Base-by-base conservation (phyloP, 2,113 vertebrate species). In the Cygnus buccinator region DNA sequence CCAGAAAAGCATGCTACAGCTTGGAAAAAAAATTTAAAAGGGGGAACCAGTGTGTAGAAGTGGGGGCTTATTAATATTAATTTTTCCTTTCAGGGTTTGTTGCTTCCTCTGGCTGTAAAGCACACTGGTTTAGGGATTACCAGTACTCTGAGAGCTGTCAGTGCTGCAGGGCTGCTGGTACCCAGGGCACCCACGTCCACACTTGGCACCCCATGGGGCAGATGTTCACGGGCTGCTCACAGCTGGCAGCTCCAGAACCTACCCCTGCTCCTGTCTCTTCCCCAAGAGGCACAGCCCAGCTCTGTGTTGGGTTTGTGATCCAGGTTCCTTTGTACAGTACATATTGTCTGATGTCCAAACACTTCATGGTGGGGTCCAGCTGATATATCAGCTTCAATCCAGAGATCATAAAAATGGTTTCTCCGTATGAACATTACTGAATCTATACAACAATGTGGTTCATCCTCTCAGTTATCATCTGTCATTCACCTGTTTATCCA, bases 101-200 rank as follows among this genome's bases (percentile, higher is more conserved):
- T 83, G 3, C 61, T 88, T 88, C 37, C 35, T n/a, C 28, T 85
- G 66, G 23, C 7, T 72, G 37, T 29, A 16, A 33, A 29, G 43
- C 37, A 41, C 18, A 9, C 23, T 50, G n/a, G 13, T 23, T 67
- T 66, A n/a, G 11, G 31, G 13, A 41, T 22, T 37, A 35, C 33
- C 15, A 33, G 8, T 65, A 5, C 1, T 43, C 5, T 58, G 65
- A 46, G 26, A 74, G 5, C 55, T 43, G 50, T 15, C 59, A 28
- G 43, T 68, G 37, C 46, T 79, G n/a, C 46, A 46, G 25, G 21
- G 44, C 19, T 91, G 33, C 35, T 61, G 22, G 22, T 15, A 41
- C 2, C 57, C 11, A 0, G 0, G 15, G 28, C 52, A 73, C 57
- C 8, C 35, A n/a, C 11, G 46, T 0, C 6, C 28, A 25, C 6